phyloP scores from a whole-genome alignment of 2,113 vertebrate genomes.

The Numida meleagris region DNA sequence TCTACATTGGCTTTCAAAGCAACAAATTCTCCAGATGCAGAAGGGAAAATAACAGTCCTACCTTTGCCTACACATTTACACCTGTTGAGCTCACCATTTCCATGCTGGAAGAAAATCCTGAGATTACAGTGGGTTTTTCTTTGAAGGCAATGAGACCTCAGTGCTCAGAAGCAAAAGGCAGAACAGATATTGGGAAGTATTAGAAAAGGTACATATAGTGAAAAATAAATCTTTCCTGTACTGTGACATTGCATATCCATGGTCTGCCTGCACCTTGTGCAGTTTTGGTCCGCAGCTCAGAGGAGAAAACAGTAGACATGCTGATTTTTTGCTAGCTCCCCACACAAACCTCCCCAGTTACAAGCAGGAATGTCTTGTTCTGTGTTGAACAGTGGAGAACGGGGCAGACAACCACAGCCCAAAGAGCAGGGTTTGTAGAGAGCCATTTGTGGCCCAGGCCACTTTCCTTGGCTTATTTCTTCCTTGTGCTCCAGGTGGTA shows the following conservation, averaged over 20 bases:
- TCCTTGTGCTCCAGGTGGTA: neutral
- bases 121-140: neutral
- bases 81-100: neutral
- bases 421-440: neutral
- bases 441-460: neutral
- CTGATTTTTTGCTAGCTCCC: neutral
- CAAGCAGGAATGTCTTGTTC: neutral
- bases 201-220: neutral
- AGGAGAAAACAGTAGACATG: neutral
- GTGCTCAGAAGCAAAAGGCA: neutral
- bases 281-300: neutral
- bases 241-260: neutral
- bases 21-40: neutral
- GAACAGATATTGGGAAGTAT: neutral
- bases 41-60: neutral
- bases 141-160: neutral
- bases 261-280: fast-evolving
- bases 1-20: constrained; percentile 10
- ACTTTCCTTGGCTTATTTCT: neutral
- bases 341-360: no score
- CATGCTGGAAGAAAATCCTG: neutral
- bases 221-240: neutral
- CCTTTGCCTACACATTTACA: neutral
- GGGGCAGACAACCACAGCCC: neutral
- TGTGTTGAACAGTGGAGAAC: neutral